Base-by-base conservation (phyloP, 64 coral and sea anemone genomes). In the Cladopsammia gracilis region DNA sequence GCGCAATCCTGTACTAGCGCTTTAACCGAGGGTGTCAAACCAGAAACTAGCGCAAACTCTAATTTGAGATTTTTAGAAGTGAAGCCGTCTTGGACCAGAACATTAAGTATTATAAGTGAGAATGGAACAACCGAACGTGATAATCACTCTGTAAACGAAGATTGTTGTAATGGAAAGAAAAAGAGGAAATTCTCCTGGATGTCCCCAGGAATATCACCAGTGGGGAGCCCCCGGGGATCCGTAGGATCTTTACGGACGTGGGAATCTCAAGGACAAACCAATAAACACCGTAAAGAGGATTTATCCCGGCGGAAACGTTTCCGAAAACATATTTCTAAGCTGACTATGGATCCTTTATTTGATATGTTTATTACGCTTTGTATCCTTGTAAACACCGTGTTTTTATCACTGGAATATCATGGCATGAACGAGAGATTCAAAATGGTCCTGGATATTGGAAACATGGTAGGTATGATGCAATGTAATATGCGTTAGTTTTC, bases 321-420 rank as follows among this genome's bases (percentile, higher is more conserved):
- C 9, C 71, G 77, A 43, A 73, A 70, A 13, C n/a, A 25, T 51
- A 80, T 94, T 52, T 85, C 84, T 25, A 77, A 67, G 48, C 11
- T 98, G 13, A 90, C 89, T 15, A 88, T 88, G 14, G 74, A 98
- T 67, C 73, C 89, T 7, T 60, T 95, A 5, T 95, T 98, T 92
- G 96, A 98, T 59, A 67, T 86, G 47, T 95, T 92, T 13, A 93
- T 98, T 43, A 98, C 93, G 2, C 64, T 78, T 25, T 92, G 89
- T 48, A 98, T 98, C 58, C 68, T 98, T 59, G 26, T 98, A 7
- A 98, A 98, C 79, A 98, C 96, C 44, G 56, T 95, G 14, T 92
- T 93, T 67, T 85, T 95, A 43, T 85, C 94, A 1, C 60, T 98
- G 72, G 97, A 98, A 72, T 91, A 98, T 92, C 94, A 96, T 45